Conservation (phyloP, 2,797 vertebrate genomes). For the Pseudochromis fuscus region DNA sequence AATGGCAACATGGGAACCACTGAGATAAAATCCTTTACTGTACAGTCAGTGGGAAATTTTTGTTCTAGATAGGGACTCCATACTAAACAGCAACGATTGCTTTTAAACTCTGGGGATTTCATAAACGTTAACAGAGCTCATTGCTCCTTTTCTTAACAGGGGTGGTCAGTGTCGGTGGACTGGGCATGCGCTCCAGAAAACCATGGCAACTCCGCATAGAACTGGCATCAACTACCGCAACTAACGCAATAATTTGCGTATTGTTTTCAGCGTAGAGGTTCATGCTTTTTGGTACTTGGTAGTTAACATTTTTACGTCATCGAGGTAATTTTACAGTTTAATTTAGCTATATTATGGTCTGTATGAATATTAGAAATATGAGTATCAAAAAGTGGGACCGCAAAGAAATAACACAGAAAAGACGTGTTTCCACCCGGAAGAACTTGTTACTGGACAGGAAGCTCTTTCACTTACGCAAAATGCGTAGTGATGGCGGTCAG, state of each 20-base stretch:
- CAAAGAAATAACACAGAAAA: neutral
- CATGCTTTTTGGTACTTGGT: neutral
- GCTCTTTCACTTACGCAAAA: neutral
- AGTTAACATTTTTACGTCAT: neutral
- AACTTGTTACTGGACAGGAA: constrained; percentile 21
- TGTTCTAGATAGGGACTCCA: too few relatives aligned
- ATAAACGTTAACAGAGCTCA: too few relatives aligned
- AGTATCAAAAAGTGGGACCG: neutral
- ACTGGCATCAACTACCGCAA: neutral
- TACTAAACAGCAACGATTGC: too few relatives aligned
- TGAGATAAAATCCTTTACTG: too few relatives aligned
- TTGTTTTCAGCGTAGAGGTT: neutral
- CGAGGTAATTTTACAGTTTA: neutral
- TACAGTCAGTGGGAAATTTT: too few relatives aligned
- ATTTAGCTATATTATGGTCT: neutral
- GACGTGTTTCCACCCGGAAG: constrained; percentile 37
- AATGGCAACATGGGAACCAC: too few relatives aligned
- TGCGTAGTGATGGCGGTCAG: neutral
- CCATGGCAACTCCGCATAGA: constrained; percentile 40
- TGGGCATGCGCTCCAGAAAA: constrained; percentile 39
- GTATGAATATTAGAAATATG: too few relatives aligned
- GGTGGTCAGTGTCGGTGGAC: neutral
- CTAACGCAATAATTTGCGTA: constrained; percentile 9
- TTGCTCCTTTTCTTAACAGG: neutral
- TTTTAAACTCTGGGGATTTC: too few relatives aligned